Evolutionary conservation across 2,113 vertebrate species (phyloP).

Genomic region (Psittacula cyanocephala): DNA sequence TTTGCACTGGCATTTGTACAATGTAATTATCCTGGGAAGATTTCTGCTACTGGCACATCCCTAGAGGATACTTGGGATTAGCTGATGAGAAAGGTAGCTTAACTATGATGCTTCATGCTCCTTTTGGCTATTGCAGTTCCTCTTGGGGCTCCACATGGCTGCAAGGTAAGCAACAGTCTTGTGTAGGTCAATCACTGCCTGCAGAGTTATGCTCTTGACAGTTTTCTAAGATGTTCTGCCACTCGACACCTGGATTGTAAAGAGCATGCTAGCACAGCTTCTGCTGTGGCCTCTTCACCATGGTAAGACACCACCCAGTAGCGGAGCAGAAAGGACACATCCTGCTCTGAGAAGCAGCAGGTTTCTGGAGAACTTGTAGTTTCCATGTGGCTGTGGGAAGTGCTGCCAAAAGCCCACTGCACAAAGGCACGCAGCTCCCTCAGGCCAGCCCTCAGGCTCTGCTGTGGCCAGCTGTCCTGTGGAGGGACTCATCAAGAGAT

Average conservation of each 20-base stretch:
- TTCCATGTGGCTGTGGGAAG: neutral
- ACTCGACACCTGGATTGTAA: neutral
- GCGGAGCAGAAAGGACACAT: neutral
- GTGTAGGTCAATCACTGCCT: accelerated
- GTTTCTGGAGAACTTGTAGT: accelerated
- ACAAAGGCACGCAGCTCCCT: neutral
- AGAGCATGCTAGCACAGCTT: neutral
- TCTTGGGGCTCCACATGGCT: neutral
- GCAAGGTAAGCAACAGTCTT: neutral
- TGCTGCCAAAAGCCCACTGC: accelerated
- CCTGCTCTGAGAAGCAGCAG: neutral
- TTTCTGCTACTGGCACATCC: neutral
- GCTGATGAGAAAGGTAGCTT: neutral
- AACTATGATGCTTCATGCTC: accelerated
- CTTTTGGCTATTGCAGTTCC: neutral
- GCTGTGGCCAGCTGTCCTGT: accelerated
- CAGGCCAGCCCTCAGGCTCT: neutral
- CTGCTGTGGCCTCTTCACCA: neutral
- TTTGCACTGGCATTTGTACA: neutral
- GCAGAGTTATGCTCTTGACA: neutral
- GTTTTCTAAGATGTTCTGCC: neutral
- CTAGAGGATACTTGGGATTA: neutral
- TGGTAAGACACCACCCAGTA: neutral
- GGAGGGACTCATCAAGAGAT: neutral
- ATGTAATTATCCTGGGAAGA: neutral